These are phyloP conservation scores for Diabrotica virgifera DNA, from an alignment of 1,140 invertebrate species.

Conservation along the genomic window DNA sequence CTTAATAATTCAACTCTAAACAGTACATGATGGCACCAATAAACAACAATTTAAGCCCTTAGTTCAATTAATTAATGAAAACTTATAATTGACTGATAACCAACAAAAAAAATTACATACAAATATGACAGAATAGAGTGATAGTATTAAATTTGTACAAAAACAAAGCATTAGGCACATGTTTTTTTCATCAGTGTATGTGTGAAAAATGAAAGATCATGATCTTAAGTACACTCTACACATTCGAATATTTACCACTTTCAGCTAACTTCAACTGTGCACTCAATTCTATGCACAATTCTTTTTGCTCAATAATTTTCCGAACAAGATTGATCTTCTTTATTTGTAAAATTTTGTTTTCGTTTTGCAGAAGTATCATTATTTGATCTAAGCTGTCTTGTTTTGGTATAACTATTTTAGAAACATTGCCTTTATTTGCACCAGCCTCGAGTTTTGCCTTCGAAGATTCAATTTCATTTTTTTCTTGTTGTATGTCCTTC, in stretches of 20 bases:
- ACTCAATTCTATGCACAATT: conserved; percentile 42
- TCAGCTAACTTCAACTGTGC: conserved; percentile 31
- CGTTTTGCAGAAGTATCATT: conserved; percentile 40
- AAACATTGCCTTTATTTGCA: conserved; percentile 6
- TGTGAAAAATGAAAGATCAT: too few relatives aligned
- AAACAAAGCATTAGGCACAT: too few relatives aligned
- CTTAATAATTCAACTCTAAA: too few relatives aligned
- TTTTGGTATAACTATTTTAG: conserved; percentile 20
- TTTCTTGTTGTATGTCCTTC: conserved; percentile 37
- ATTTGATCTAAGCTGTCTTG: conserved; percentile 41
- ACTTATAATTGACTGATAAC: too few relatives aligned
- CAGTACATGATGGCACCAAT: too few relatives aligned
- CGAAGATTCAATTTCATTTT: conserved; percentile 36
- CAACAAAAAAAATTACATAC: too few relatives aligned
- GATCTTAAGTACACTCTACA: too few relatives aligned
- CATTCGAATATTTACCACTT: conserved; percentile 8
- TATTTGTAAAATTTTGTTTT: conserved; percentile 48
- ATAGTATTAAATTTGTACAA: too few relatives aligned
- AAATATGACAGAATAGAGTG: too few relatives aligned
- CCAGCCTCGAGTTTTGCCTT: conserved; percentile 25
- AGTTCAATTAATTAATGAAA: too few relatives aligned
- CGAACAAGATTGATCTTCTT: conserved; percentile 48
- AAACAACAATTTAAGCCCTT: too few relatives aligned
- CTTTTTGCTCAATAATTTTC: conserved; percentile 46
- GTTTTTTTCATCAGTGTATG: too few relatives aligned